phyloP scores from a whole-genome alignment of 2,888 invertebrate species.

The Pycnomerus fuliginosus region DNA sequence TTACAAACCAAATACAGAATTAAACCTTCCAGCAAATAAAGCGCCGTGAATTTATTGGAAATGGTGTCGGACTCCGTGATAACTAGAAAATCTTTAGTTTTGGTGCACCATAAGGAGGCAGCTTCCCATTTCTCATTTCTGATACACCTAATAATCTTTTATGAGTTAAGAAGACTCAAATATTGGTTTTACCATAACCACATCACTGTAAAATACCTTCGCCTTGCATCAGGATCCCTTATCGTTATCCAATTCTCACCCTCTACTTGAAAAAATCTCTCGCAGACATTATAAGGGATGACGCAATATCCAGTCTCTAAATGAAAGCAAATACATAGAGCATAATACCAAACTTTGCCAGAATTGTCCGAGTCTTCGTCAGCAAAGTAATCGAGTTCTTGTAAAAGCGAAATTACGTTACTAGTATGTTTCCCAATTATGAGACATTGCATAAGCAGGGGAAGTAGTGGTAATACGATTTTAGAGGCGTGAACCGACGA shows the following conservation, averaged over 20 bases:
- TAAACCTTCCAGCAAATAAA: conserved; percentile 60
- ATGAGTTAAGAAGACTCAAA: conserved; percentile 4
- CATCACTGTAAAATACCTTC: conserved; percentile 58
- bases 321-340: conserved; percentile 58
- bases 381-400: conserved; percentile 47
- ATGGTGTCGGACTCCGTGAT: conserved; percentile 43
- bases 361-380: conserved; percentile 40
- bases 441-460: conserved; percentile 48
- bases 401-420: conserved; percentile 51
- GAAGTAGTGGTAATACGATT: conserved; percentile 46
- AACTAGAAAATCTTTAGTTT: conserved; percentile 43
- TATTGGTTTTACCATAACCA: conserved; percentile 59
- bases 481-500: conserved; percentile 42
- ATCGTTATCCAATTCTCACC: conserved; percentile 53
- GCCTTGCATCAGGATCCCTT: conserved; percentile 57
- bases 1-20: conserved; percentile 56
- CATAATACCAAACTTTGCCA: conserved; percentile 63
- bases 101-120: conserved; percentile 56
- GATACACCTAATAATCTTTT: conserved; percentile 52
- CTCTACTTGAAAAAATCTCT: conserved; percentile 57
- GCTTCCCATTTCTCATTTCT: conserved; percentile 61
- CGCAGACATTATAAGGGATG: conserved; percentile 55
- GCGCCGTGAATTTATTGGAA: conserved; percentile 52
- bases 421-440: conserved; percentile 46
- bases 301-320: conserved; percentile 62